Percentiles rank a stretch among this genome's conserved stretches.
phyloP scores from a whole-genome alignment of 2,888 invertebrate species.

The Tanytarsus gracilentus region DNA sequence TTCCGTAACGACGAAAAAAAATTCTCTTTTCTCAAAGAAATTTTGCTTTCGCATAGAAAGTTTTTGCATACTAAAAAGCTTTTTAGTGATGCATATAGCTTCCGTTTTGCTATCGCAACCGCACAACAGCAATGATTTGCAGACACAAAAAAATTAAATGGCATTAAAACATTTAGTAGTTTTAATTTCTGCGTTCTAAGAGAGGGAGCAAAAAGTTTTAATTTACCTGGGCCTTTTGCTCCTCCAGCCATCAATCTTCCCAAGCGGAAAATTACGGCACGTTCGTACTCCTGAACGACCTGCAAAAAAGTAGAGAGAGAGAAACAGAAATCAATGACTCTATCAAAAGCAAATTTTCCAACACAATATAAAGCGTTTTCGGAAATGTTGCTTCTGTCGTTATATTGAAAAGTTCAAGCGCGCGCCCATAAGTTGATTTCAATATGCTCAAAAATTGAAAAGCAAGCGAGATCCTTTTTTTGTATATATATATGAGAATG shows the following conservation, averaged over 20 bases:
- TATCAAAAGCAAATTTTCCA: background rate
- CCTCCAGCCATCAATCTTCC: conserved; percentile 83
- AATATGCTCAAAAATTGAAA: no score
- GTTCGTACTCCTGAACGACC: conserved; percentile 90
- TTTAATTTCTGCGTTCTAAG: background rate
- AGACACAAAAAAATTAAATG: conserved; percentile 34
- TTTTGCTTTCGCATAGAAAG: no score
- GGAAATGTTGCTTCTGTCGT: no score
- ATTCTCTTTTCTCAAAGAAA: no score
- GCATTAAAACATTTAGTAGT: conserved; percentile 3
- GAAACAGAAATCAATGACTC: conserved; percentile 2
- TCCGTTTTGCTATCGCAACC: no score
- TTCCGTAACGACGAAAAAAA: no score
- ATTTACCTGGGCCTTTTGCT: conserved; percentile 58
- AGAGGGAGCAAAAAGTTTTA: background rate
- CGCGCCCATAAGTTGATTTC: no score
- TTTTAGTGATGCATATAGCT: no score
- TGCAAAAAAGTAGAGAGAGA: background rate
- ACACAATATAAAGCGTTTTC: background rate
- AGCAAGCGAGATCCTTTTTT: background rate
- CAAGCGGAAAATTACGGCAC: conserved; percentile 89
- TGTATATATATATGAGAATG: background rate
- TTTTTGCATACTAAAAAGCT: no score
- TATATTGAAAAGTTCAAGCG: no score
- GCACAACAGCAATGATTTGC: no score